A percentile compares a stretch with the other conserved stretches of the same genome.
These are phyloP conservation scores for Eurystomus gularis DNA, from an alignment of 2,113 vertebrate species.

Conservation along the genomic window DNA sequence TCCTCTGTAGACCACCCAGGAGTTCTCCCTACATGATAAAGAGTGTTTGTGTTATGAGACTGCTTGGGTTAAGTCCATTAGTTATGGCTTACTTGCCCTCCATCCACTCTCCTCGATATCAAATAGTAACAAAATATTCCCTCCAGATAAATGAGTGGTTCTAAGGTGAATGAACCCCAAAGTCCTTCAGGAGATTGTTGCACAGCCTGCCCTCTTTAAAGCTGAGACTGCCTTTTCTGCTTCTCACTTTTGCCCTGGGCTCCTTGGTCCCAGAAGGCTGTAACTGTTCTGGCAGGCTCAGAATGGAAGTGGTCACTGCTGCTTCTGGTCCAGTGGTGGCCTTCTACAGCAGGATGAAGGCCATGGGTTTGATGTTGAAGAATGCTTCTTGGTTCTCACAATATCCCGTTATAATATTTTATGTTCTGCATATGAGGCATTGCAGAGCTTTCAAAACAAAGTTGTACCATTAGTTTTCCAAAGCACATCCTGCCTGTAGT, in stretches of 20 bases:
- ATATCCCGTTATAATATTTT: background rate
- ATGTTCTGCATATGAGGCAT: background rate
- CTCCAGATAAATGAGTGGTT: background rate
- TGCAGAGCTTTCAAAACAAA: background rate
- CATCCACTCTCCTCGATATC: background rate
- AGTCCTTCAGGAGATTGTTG: background rate
- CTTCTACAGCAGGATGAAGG: background rate
- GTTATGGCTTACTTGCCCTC: background rate
- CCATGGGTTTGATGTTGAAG: background rate
- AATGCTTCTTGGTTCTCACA: background rate
- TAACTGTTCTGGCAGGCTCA: background rate
- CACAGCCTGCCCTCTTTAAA: background rate
- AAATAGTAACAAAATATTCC: background rate
- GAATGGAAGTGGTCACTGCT: background rate
- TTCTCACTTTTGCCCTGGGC: background rate
- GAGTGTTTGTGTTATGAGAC: background rate
- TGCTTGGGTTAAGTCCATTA: background rate
- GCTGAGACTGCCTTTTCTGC: background rate
- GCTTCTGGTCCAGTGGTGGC: background rate
- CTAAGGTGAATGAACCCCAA: background rate
- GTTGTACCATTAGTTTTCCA: background rate
- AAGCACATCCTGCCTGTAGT: background rate
- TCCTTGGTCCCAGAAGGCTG: background rate
- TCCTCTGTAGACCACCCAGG: background rate
- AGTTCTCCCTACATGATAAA: background rate